phyloP scores from a whole-genome alignment of 2,888 invertebrate genomes.

The Crossocerus cetratus region DNA sequence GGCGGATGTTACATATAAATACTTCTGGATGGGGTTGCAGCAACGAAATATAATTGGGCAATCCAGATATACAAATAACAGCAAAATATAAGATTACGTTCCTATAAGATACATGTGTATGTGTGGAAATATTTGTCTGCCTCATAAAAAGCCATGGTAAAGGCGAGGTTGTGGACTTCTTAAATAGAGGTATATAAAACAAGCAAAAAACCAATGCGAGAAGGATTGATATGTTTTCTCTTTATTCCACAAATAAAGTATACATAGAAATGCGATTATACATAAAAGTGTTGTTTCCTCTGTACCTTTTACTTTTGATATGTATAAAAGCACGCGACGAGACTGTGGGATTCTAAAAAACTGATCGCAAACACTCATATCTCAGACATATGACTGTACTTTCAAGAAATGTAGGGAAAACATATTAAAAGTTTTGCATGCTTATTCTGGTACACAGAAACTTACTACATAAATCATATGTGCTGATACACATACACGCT shows the following conservation, averaged over 20 bases:
- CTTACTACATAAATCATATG: conserved; percentile 44
- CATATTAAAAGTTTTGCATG: conserved; percentile 35
- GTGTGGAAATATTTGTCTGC: conserved; percentile 49
- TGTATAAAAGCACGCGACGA: conserved; percentile 49
- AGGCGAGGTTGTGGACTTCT: conserved; percentile 39
- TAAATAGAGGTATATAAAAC: conserved; percentile 69
- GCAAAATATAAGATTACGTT: conserved; percentile 46
- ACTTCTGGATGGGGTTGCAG: conserved; percentile 13
- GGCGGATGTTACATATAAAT: not conserved
- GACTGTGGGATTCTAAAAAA: conserved; percentile 21
- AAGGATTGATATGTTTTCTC: conserved; percentile 55
- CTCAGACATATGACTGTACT: conserved; percentile 18
- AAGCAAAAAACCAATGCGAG: conserved; percentile 71
- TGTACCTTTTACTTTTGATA: conserved; percentile 38
- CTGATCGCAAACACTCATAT: conserved; percentile 15
- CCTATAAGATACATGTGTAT: conserved; percentile 41
- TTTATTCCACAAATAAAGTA: conserved; percentile 71
- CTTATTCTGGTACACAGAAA: conserved; percentile 33
- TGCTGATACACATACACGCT: conserved; percentile 41
- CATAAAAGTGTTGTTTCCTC: conserved; percentile 61
- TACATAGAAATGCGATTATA: conserved; percentile 67
- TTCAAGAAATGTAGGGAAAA: conserved; percentile 22
- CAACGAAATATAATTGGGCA: conserved; percentile 43
- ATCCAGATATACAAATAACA: conserved; percentile 34
- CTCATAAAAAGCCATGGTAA: conserved; percentile 66